Evolutionary conservation across 2,113 vertebrate genomes (phyloP).

Genomic region (Boulengerochromis microlepis): DNA sequence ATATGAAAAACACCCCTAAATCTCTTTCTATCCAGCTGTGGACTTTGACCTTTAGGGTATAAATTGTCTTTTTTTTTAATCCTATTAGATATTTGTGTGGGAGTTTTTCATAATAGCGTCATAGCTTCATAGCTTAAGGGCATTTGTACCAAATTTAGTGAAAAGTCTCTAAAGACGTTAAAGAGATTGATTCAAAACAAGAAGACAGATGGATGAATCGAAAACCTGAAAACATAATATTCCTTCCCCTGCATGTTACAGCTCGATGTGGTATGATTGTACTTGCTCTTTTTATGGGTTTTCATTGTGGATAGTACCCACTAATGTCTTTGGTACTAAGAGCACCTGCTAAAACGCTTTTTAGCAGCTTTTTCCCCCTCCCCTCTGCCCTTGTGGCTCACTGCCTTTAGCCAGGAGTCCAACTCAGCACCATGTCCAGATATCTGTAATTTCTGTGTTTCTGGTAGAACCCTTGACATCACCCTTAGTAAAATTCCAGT

Average conservation of each 20-base stretch:
- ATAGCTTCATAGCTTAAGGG: background rate
- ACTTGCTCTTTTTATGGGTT: background rate
- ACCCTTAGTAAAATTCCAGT: background rate
- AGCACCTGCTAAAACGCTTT: background rate
- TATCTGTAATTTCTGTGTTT: background rate
- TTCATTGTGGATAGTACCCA: background rate
- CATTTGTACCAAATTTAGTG: background rate
- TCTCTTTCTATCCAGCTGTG: background rate
- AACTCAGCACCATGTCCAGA: background rate
- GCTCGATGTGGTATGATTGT: background rate
- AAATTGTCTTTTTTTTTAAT: background rate
- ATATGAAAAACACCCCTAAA: background rate
- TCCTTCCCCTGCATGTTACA: background rate
- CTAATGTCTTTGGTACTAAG: background rate
- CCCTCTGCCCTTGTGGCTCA: background rate
- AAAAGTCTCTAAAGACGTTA: background rate
- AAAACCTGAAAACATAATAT: background rate
- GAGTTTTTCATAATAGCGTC: background rate
- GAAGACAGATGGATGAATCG: background rate
- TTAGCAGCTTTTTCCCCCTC: rapidly evolving
- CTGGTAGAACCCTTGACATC: background rate
- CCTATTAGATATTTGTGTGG: background rate
- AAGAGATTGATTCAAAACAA: background rate
- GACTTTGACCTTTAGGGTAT: background rate
- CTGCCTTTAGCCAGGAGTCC: background rate